A percentile compares a stretch with the other conserved stretches of the same genome.
These are phyloP conservation scores for Holcopasites calliopsidis DNA, from an alignment of 1,140 invertebrate species.

Conservation along the genomic window DNA sequence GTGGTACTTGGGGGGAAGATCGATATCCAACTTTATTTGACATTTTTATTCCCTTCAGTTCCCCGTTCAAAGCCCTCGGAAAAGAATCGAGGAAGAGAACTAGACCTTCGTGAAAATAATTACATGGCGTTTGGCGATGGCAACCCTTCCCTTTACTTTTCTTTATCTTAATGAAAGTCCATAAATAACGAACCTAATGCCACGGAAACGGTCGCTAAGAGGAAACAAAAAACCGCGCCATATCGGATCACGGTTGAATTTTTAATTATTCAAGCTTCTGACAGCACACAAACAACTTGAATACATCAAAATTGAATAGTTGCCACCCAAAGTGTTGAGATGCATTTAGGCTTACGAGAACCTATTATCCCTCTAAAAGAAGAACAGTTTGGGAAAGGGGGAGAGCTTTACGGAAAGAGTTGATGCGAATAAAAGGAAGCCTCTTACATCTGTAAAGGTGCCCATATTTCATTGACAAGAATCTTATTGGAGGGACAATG, in stretches of 20 bases:
- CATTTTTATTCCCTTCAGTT: slow-evolving; percentile 75
- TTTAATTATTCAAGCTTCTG: slow-evolving; percentile 64
- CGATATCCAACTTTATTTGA: slow-evolving; percentile 79
- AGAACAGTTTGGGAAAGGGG: slow-evolving; percentile 50
- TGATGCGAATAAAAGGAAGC: slow-evolving; percentile 71
- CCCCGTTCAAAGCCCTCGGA: slow-evolving; percentile 49
- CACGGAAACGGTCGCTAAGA: slow-evolving; percentile 68
- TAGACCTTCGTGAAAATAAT: slow-evolving; percentile 75
- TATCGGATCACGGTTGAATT: slow-evolving; percentile 55
- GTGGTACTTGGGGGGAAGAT: slow-evolving; percentile 59
- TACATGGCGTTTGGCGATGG: slow-evolving; percentile 74
- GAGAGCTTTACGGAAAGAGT: slow-evolving; percentile 70
- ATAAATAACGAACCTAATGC: slow-evolving; percentile 79
- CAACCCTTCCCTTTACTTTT: slow-evolving; percentile 74
- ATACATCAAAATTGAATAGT: too few relatives aligned
- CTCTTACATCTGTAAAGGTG: slow-evolving; percentile 74
- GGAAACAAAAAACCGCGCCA: slow-evolving; percentile 63
- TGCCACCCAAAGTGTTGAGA: not conserved
- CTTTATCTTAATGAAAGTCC: slow-evolving; percentile 79
- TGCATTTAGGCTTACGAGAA: slow-evolving; percentile 51
- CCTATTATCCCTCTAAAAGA: slow-evolving; percentile 55
- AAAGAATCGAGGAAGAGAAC: slow-evolving; percentile 41
- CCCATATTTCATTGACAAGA: slow-evolving; percentile 80
- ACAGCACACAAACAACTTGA: too few relatives aligned
- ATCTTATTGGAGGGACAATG: slow-evolving; percentile 77